Evolutionary conservation across 2,113 vertebrate species (phyloP).

Genomic region (Melanotaenia duboulayi): DNA sequence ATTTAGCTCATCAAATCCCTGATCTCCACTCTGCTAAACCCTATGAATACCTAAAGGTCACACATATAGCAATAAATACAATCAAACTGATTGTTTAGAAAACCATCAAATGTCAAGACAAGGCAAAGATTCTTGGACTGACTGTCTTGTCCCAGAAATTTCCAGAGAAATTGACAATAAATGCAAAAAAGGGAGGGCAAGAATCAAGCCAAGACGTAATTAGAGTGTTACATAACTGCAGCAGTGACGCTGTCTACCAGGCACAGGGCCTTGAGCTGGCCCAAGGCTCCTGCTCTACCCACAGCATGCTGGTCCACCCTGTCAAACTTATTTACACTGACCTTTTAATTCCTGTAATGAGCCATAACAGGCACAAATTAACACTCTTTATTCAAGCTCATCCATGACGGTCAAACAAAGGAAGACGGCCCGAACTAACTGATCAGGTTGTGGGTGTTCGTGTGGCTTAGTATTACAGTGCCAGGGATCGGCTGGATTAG

Average conservation of each 20-base stretch:
- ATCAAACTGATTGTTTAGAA: neutral
- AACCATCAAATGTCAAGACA: neutral
- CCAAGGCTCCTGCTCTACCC: constrained; percentile 29
- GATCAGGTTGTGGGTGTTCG: constrained; percentile 31
- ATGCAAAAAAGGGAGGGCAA: neutral
- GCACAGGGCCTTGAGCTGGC: constrained; percentile 20
- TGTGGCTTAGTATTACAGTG: constrained; percentile 14
- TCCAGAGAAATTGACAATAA: neutral
- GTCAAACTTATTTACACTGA: constrained; percentile 58
- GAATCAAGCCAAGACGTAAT: constrained; percentile 47
- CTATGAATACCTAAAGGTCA: neutral
- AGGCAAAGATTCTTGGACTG: neutral
- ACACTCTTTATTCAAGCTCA: constrained; percentile 37
- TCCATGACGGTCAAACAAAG: constrained; percentile 38
- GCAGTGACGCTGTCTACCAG: constrained; percentile 34
- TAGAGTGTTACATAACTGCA: constrained; percentile 61
- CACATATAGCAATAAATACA: neutral
- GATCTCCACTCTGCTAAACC: neutral
- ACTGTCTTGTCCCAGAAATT: neutral
- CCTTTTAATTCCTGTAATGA: constrained; percentile 62
- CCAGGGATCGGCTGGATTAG: constrained; percentile 50
- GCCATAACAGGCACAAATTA: constrained; percentile 42
- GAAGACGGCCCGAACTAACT: constrained; percentile 32
- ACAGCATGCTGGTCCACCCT: constrained; percentile 12
- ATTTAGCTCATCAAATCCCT: constrained; percentile 24